Conservation (phyloP, 2,888 invertebrate species). For the Cecidostiba fungosa region DNA sequence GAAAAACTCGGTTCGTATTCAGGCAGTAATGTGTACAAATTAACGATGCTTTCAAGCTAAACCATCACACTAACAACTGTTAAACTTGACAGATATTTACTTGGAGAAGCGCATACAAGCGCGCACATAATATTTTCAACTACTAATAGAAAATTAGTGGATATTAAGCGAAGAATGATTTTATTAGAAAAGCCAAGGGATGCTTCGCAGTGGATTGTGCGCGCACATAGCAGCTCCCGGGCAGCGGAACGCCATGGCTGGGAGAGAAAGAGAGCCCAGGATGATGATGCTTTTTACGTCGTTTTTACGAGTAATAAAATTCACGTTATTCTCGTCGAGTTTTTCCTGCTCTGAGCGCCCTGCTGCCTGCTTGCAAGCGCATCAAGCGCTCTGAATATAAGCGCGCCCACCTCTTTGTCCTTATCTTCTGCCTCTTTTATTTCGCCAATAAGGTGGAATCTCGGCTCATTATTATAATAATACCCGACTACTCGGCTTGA, state of each 20-base stretch:
- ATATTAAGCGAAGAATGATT: constrained; percentile 42
- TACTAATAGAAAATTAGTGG: constrained; percentile 20
- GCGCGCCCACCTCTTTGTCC: constrained; percentile 28
- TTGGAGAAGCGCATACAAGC: neutral
- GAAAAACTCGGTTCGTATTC: neutral
- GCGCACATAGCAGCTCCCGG: neutral
- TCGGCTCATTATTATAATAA: constrained; percentile 30
- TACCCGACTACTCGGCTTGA: too few species aligned
- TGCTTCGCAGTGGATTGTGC: constrained; percentile 27
- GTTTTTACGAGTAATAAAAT: constrained; percentile 65
- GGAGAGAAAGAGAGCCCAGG: constrained; percentile 15
- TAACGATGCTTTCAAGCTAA: too few species aligned
- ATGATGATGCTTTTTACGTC: constrained; percentile 57
- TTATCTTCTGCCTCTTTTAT: constrained; percentile 27
- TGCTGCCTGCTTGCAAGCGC: neutral
- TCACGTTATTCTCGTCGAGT: constrained; percentile 58
- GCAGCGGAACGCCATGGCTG: neutral
- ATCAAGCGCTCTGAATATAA: constrained; percentile 40
- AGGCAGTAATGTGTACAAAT: too few species aligned
- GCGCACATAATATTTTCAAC: neutral
- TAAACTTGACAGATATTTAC: neutral
- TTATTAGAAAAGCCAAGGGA: constrained; percentile 25
- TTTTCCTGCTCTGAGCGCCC: constrained; percentile 53
- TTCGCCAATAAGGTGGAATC: constrained; percentile 19
- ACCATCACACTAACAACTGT: too few species aligned